Evolutionary conservation across 2,888 invertebrate species (phyloP), one percentile per base, ranked within the genome.

Genomic region (Keiferia lycopersicella): DNA sequence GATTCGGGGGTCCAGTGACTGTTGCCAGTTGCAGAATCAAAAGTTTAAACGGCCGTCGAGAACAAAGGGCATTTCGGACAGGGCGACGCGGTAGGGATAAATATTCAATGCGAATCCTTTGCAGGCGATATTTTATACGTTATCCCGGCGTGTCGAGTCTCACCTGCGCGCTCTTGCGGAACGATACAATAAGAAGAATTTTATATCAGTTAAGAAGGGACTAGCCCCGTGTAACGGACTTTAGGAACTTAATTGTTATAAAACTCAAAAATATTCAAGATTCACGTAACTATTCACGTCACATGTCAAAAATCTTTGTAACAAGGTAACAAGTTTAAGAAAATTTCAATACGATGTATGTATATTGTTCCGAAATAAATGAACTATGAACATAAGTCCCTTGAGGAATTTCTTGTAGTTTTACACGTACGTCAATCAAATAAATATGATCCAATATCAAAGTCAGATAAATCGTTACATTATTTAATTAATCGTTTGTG

Each of bases 51-150:
- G 91, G 87, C 80, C 86, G 84, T 79, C 81, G 87, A 87, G 89
- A 89, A 91, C 89, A 91, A 91, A 91, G 85, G 85, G 80, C 80
- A 80, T 79, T 74, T 87, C 85, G 89, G 90, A 89, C 89, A 83
- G 83, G 76, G 82, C 84, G 80, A 75, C 83, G 79, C 78, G 82
- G 79, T 77, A 75, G 82, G 86, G 84, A 91, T 91, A 90, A 89
- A 91, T 91, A 91, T 91, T 91, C 89, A 86, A 91, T 89, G 87
- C 83, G 90, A 91, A 91, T 91, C 91, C 91, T 91, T 91, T 91
- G 84, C 85, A 90, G 82, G 82, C 80, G 79, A 90, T 91, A 90
- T 89, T 90, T 90, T 88, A 90, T 89, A 84, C 81, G 86, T 84
- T 86, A 85, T 86, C 82, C 80, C 79, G 73, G 76, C 79, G 78